Conservation (phyloP, 2,113 vertebrate genomes). For the Clarias macrocephalus region DNA sequence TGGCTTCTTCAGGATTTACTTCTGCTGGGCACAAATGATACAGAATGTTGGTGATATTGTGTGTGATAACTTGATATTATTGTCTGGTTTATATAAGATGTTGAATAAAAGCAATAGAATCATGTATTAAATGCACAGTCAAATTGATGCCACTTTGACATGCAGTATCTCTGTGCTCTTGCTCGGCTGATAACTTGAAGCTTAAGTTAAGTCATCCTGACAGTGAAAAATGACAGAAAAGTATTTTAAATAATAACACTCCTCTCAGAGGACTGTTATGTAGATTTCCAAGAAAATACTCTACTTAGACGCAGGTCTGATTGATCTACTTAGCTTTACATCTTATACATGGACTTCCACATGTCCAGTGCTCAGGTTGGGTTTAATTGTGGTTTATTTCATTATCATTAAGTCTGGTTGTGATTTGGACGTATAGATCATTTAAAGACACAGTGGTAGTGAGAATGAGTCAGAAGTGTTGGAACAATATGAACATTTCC, state of each 20-base stretch:
- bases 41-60: no score
- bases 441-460: background rate
- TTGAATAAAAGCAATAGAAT: background rate
- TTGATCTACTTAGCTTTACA: background rate
- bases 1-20: no score
- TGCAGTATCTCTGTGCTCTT: background rate
- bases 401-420: background rate
- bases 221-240: background rate
- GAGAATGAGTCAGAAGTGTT: background rate
- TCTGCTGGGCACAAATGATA: no score
- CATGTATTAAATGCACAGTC: no score
- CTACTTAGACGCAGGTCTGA: background rate
- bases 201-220: background rate
- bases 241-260: background rate
- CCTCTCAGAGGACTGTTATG: background rate
- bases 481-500: background rate
- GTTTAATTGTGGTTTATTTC: background rate
- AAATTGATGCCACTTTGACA: no score
- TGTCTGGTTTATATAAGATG: background rate
- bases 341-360: background rate
- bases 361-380: background rate
- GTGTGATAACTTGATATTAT: background rate
- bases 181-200: background rate
- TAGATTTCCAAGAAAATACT: background rate
- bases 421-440: background rate